Evolutionary conservation across 2,113 vertebrate genomes (phyloP), one percentile per base, ranked within the genome.

Genomic region (Heteronetta atricapilla): DNA sequence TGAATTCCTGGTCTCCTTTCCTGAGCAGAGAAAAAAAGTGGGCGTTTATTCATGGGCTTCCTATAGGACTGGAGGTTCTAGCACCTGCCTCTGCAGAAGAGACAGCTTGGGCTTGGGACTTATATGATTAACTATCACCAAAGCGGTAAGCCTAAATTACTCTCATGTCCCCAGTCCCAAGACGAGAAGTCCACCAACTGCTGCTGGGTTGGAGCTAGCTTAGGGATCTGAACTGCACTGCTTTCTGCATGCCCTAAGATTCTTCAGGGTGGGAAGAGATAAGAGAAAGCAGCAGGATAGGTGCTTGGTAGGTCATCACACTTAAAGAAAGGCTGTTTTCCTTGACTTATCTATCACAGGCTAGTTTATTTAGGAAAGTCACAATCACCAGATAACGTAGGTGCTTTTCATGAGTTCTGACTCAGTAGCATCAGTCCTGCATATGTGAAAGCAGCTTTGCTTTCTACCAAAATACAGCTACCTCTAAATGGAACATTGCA

Each of bases 341-440:
- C 8, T 34, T 59, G 58, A 59, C 58, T 29, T 29, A 20, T 2
- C 33, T 36, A 36, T 62, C 13, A 25, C 34, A 13, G 59, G 25
- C 34, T 23, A 6, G 5, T 80, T 88, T 69, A 26, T 25, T 36
- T 73, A 9, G 53, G 6, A 14, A 86, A 63, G 31, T 25, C 40
- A 9, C 38, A 0, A 0, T 52, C 73, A 14, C 25, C 53, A 19
- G n/a, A 25, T 82, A 36, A 1, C 3, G 13, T 8, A 17, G 16
- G 26, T 69, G 44, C 17, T 42, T 50, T n/a, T 48, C 4, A 0
- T 14, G 29, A 80, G 28, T 36, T 84, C 33, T 67, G 9, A 46
- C 6, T 40, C 7, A 4, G 0, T 8, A 36, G 3, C 7, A 29
- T 11, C 25, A 46, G 48, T 22, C 18, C 3, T 4, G 1, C 8